Percentiles rank a stretch among this genome's conserved stretches.
These are phyloP conservation scores for Tetrax tetrax DNA, from an alignment of 2,113 vertebrate genomes.

Conservation along the genomic window DNA sequence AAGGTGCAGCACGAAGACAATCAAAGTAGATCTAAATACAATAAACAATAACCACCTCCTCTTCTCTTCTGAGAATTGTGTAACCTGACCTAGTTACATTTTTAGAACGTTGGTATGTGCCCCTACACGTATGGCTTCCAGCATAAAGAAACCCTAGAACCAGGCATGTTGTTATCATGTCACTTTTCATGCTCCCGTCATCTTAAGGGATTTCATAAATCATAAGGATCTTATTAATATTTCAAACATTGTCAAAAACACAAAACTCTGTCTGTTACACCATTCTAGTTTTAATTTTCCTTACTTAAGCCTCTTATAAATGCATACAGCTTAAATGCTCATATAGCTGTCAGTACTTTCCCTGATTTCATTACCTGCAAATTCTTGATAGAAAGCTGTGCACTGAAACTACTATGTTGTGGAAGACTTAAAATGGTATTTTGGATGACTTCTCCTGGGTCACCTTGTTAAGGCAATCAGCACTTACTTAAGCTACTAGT, in stretches of 20 bases:
- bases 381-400: background rate
- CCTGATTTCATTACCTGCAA: slow-evolving; percentile 27
- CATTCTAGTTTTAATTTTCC: slow-evolving; percentile 41
- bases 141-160: slow-evolving; percentile 23
- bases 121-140: background rate
- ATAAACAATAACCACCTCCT: background rate
- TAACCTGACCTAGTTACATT: background rate
- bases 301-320: slow-evolving; percentile 19
- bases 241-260: background rate
- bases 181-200: background rate
- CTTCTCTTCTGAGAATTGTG: background rate
- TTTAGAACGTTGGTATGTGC: slow-evolving; percentile 6
- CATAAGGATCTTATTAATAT: background rate
- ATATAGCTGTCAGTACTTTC: slow-evolving; percentile 29
- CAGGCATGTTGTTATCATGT: slow-evolving; percentile 22
- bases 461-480: background rate
- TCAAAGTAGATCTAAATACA: background rate
- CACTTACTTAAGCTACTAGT: background rate
- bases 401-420: background rate
- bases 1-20: background rate
- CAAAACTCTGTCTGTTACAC: background rate
- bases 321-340: background rate
- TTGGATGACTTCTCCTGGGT: background rate
- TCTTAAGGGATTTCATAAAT: slow-evolving; percentile 14
- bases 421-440: background rate